phyloP scores from a whole-genome alignment of 2,888 invertebrate species.

The Chaetogeoica ovagalla region DNA sequence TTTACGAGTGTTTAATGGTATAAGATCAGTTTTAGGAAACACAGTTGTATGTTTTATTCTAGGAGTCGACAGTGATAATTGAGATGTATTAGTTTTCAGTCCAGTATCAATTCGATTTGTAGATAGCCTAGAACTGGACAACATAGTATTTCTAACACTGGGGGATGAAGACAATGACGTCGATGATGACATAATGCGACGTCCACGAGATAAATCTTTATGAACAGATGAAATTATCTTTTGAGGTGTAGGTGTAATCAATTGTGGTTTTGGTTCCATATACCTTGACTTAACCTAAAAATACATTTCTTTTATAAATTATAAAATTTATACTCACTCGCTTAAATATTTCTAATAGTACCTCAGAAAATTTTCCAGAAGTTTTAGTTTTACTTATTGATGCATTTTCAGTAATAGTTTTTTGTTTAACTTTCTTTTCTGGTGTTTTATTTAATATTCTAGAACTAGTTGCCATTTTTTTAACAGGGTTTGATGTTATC shows the following conservation, averaged over 20 bases:
- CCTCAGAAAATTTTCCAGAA: conserved; percentile 43
- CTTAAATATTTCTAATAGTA: background rate
- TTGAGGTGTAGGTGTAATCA: conserved; percentile 51
- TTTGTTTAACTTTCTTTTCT: conserved; percentile 28
- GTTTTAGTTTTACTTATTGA: conserved; percentile 23
- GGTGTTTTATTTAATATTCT: conserved; percentile 31
- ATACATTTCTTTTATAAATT: conserved; percentile 1
- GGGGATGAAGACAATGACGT: conserved; percentile 29
- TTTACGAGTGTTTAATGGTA: conserved; percentile 5
- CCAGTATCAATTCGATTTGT: conserved; percentile 28
- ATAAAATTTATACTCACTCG: background rate
- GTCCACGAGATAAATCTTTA: conserved; percentile 39
- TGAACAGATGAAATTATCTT: conserved; percentile 43
- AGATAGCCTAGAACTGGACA: conserved; percentile 14
- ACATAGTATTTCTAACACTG: conserved; percentile 14
- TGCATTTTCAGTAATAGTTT: conserved; percentile 27
- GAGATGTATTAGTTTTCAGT: conserved; percentile 40
- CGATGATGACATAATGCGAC: conserved; percentile 31
- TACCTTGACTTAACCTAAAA: conserved; percentile 66
- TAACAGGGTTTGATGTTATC: conserved; percentile 32
- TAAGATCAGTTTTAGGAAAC: conserved; percentile 39
- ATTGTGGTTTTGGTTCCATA: conserved; percentile 63
- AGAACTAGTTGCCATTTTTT: conserved; percentile 22
- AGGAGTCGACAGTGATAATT: conserved; percentile 42
- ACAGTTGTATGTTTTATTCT: conserved; percentile 31